Evolutionary conservation across 2,797 vertebrate genomes (phyloP).

Genomic region (Neosalanx taihuensis): DNA sequence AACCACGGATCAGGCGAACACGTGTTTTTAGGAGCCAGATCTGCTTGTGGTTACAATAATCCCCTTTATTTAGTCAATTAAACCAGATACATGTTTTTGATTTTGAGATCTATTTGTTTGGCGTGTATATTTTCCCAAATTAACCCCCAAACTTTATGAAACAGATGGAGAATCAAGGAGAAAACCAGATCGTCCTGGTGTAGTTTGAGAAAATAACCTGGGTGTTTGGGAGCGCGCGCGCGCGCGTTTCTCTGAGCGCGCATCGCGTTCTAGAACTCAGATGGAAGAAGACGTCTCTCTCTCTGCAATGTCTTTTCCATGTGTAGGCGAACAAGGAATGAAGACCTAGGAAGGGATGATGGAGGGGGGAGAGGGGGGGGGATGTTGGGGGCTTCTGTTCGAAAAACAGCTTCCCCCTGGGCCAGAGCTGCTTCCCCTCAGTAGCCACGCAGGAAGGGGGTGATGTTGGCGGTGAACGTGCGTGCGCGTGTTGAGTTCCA

Average conservation of each 20-base stretch:
- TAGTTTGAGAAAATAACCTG: not conserved
- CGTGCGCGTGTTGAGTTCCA: not conserved
- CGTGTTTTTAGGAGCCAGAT: no score
- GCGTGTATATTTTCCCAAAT: no score
- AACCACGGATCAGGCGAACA: no score
- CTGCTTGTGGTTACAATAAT: no score
- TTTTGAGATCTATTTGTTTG: no score
- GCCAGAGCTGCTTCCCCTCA: not conserved
- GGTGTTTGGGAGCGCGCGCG: not conserved
- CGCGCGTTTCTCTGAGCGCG: constrained; percentile 27
- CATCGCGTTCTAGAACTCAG: constrained; percentile 43
- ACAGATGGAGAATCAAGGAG: no score
- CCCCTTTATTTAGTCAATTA: no score
- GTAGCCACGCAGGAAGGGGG: not conserved
- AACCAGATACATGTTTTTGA: no score
- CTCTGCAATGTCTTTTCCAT: constrained; percentile 73
- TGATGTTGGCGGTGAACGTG: not conserved
- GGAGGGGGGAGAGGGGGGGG: not conserved
- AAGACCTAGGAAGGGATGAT: constrained; percentile 24
- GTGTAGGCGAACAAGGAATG: constrained; percentile 40
- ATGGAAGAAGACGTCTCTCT: constrained; percentile 68
- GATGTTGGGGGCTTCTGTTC: constrained; percentile 12
- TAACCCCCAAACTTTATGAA: no score
- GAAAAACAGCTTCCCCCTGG: constrained; percentile 21
- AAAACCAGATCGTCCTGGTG: no score